A percentile compares a stretch with the other conserved stretches of the same genome.
phyloP scores from a whole-genome alignment of 1,140 invertebrate genomes.

The Conopomorpha cramerella region DNA sequence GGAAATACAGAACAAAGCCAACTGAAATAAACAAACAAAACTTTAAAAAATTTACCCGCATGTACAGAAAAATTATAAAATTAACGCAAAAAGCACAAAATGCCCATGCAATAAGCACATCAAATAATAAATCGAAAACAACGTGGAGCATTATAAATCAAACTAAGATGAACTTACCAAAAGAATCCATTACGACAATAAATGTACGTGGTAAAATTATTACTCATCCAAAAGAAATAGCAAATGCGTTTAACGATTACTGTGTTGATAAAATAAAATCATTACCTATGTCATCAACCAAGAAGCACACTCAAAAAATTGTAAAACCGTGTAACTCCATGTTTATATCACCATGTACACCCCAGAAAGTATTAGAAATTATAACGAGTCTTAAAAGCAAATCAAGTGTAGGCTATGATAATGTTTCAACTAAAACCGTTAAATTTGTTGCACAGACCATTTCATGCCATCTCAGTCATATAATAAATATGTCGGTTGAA shows the following conservation, averaged over 20 bases:
- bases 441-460: too few relatives aligned
- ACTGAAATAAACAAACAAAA: neutral
- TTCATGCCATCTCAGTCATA: too few relatives aligned
- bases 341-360: constrained; percentile 1
- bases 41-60: constrained; percentile 1
- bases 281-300: neutral
- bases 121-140: constrained; percentile 2
- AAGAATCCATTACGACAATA: constrained; percentile 1
- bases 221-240: constrained; percentile 1
- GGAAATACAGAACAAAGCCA: neutral
- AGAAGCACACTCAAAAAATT: neutral
- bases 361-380: too few relatives aligned
- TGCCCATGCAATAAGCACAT: neutral
- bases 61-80: constrained; percentile 3
- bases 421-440: too few relatives aligned
- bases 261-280: constrained; percentile 2
- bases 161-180: neutral
- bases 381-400: too few relatives aligned
- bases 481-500: too few relatives aligned
- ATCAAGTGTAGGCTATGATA: too few relatives aligned
- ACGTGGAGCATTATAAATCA: too few relatives aligned
- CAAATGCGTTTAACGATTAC: constrained; percentile 3
- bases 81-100: constrained; percentile 4
- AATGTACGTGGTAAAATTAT: neutral
- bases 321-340: neutral